Conservation (phyloP, 2,888 invertebrate genomes). For the Rhopalosiphum nymphaeae region DNA sequence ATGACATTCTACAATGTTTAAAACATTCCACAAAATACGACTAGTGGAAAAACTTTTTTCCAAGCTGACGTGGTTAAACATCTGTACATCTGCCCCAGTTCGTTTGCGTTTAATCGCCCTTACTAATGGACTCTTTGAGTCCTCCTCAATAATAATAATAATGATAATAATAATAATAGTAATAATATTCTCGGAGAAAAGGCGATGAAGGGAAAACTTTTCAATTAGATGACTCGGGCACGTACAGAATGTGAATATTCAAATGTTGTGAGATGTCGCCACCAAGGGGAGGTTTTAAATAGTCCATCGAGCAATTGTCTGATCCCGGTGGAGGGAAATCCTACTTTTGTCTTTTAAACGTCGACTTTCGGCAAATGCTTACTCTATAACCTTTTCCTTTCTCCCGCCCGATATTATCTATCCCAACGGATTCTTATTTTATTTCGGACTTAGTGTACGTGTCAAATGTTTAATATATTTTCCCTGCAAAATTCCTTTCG, state of each 20-base stretch:
- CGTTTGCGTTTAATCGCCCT: conserved; percentile 39
- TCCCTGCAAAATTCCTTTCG: not conserved
- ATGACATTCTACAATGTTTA: not conserved
- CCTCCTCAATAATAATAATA: conserved; percentile 38
- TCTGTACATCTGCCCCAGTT: conserved; percentile 5
- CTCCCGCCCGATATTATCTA: not conserved
- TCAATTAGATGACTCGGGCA: conserved; percentile 57
- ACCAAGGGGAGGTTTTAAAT: conserved; percentile 37
- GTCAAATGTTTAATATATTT: conserved; percentile 44
- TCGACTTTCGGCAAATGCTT: conserved; percentile 2
- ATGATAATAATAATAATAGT: conserved; percentile 49
- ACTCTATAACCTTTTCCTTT: not conserved
- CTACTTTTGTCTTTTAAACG: conserved; percentile 54
- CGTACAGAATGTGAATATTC: conserved; percentile 57
- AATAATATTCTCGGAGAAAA: conserved; percentile 34
- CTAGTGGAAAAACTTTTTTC: conserved; percentile 21
- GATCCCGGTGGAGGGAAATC: not conserved
- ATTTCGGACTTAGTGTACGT: conserved; percentile 16
- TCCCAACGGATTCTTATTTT: conserved; percentile 47
- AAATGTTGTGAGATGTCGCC: conserved; percentile 33
- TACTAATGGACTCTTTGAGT: conserved; percentile 47
- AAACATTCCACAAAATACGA: conserved; percentile 35
- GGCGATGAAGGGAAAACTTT: conserved; percentile 45
- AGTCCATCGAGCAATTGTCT: conserved; percentile 39
- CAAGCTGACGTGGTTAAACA: not conserved